These are phyloP conservation scores for Paedocypris micromegethes DNA, from an alignment of 2,797 vertebrate species.

Conservation along the genomic window DNA sequence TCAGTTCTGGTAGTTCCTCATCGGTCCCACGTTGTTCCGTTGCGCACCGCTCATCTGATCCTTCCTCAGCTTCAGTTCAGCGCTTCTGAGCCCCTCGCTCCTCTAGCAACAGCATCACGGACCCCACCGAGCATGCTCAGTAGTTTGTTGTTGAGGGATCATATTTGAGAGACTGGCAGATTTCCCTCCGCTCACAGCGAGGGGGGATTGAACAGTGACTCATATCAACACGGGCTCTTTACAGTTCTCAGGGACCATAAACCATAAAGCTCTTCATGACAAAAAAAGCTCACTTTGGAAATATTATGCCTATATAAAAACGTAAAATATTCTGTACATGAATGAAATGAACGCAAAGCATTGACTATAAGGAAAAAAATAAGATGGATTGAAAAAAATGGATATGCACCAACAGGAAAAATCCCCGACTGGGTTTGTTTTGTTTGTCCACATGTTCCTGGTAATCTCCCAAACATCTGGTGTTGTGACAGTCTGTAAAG, in stretches of 20 bases:
- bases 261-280: slow-evolving; percentile 14
- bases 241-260: background rate
- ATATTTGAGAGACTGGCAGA: slow-evolving; percentile 36
- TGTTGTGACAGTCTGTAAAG: slow-evolving; percentile 10
- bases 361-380: too few relatives aligned
- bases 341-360: too few relatives aligned
- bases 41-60: slow-evolving; percentile 17
- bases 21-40: slow-evolving; percentile 14
- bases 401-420: too few relatives aligned
- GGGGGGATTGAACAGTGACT: slow-evolving; percentile 34
- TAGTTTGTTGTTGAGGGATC: slow-evolving; percentile 45
- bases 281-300: slow-evolving; percentile 4
- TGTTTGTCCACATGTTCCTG: background rate
- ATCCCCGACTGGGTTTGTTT: background rate
- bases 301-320: too few relatives aligned
- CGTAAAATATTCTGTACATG: too few relatives aligned
- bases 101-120: slow-evolving; percentile 52
- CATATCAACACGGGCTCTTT: slow-evolving; percentile 11
- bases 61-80: slow-evolving; percentile 24
- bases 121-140: slow-evolving; percentile 45
- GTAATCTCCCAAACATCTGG: slow-evolving; percentile 45
- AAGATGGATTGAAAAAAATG: too few relatives aligned
- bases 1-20: slow-evolving; percentile 8
- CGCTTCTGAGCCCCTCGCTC: slow-evolving; percentile 35
- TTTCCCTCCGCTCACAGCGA: slow-evolving; percentile 34